Percentiles rank a stretch among this genome's conserved stretches.
These are phyloP conservation scores for Schizothorax lantsangensis DNA, from an alignment of 2,797 vertebrate genomes.

Conservation along the genomic window DNA sequence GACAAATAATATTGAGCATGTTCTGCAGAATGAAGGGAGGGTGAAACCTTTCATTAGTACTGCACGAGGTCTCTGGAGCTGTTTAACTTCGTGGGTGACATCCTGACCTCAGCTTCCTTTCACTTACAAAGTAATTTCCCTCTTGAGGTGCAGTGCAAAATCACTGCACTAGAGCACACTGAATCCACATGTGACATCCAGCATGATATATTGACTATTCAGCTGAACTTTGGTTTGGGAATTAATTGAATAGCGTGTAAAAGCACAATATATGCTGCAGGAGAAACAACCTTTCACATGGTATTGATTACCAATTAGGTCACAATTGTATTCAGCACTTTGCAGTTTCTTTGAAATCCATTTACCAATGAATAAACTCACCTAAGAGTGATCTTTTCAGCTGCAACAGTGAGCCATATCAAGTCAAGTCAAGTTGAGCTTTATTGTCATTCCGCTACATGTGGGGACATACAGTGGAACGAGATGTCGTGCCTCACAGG, in stretches of 20 bases:
- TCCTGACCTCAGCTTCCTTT: slow-evolving; percentile 55
- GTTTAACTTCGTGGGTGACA: slow-evolving; percentile 61
- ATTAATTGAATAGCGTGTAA: slow-evolving; percentile 6
- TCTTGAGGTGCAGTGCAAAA: slow-evolving; percentile 29
- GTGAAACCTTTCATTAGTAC: slow-evolving; percentile 66
- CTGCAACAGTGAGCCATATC: neutral
- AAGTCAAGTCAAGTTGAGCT: no score
- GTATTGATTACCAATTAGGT: slow-evolving; percentile 20
- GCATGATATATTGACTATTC: slow-evolving; percentile 9
- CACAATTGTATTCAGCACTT: neutral
- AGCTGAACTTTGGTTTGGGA: slow-evolving; percentile 37
- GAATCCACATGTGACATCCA: slow-evolving; percentile 47
- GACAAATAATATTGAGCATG: slow-evolving; percentile 50
- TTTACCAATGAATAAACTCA: slow-evolving; percentile 42
- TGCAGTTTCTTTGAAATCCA: slow-evolving; percentile 37
- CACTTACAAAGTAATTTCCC: slow-evolving; percentile 53
- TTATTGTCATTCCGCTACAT: no score
- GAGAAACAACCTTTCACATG: slow-evolving; percentile 18
- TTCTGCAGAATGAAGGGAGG: slow-evolving; percentile 47
- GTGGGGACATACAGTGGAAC: no score
- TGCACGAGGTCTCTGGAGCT: slow-evolving; percentile 52
- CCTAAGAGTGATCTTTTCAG: neutral
- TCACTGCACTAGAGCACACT: slow-evolving; percentile 38
- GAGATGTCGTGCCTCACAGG: no score
- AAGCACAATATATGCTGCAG: neutral